Conservation (phyloP, 2,113 vertebrate genomes). For the Syngnathus floridae region DNA sequence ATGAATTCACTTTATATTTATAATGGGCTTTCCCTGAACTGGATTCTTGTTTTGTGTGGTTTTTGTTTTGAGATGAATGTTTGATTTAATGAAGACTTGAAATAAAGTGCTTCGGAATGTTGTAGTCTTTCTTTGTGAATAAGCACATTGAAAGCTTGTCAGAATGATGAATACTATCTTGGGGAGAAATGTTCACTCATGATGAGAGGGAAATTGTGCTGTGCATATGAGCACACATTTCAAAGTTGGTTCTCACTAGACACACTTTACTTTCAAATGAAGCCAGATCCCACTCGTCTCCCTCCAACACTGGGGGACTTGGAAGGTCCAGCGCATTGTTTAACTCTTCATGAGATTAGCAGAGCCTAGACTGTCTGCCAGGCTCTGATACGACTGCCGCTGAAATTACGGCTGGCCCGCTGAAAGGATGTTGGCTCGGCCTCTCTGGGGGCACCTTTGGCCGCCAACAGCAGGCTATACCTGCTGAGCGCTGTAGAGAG, state of each 20-base stretch:
- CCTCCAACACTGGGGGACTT: slow-evolving; percentile 33
- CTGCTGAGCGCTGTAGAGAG: slow-evolving; percentile 16
- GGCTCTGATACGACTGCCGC: slow-evolving; percentile 43
- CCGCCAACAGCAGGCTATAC: slow-evolving; percentile 48
- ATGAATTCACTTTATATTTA: no score
- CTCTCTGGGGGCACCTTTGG: slow-evolving; percentile 17
- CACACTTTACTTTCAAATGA: neutral
- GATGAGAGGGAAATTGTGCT: neutral
- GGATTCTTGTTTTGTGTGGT: no score
- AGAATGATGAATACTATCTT: neutral
- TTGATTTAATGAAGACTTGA: neutral
- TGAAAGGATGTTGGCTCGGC: slow-evolving; percentile 25
- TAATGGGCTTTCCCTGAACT: no score
- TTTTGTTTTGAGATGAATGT: no score
- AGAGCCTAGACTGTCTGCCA: slow-evolving; percentile 36
- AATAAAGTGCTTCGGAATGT: neutral
- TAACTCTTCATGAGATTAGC: slow-evolving; percentile 54
- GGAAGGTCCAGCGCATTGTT: slow-evolving; percentile 47
- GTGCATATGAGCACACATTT: neutral
- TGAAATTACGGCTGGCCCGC: slow-evolving; percentile 21
- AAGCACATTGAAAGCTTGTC: neutral
- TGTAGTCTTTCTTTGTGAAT: neutral
- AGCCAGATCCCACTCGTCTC: slow-evolving; percentile 8
- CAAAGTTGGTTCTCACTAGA: neutral
- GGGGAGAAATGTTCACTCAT: neutral